Conservation (phyloP, 2,888 invertebrate genomes). For the Chorisops tibialis region DNA sequence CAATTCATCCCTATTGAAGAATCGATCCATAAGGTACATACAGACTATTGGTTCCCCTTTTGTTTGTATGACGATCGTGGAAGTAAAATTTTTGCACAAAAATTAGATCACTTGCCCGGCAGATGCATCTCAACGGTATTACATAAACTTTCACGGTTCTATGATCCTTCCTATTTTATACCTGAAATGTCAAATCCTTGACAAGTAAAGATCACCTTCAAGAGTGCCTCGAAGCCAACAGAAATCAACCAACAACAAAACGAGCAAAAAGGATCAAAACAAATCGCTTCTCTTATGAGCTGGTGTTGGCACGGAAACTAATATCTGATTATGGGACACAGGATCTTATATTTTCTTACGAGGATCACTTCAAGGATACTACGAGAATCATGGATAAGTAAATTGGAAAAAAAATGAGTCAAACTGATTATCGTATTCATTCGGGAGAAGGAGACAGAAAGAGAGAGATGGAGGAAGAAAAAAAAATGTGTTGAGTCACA, state of each 20-base stretch:
- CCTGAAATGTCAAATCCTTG: slow-evolving; percentile 11
- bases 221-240: too few relatives aligned
- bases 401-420: not conserved
- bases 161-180: not conserved
- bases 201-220: slow-evolving; percentile 19
- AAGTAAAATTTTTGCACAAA: slow-evolving; percentile 8
- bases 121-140: not conserved
- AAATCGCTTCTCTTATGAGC: slow-evolving; percentile 5
- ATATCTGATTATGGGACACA: slow-evolving; percentile 21
- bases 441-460: too few relatives aligned
- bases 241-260: too few relatives aligned
- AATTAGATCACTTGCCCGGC: slow-evolving; percentile 21
- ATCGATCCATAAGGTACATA: too few relatives aligned
- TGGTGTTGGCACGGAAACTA: slow-evolving; percentile 25
- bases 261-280: slow-evolving; percentile 18
- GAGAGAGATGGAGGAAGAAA: too few relatives aligned
- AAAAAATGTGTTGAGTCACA: slow-evolving; percentile 18
- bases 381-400: not conserved
- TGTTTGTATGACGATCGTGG: not conserved
- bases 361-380: not conserved
- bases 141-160: not conserved
- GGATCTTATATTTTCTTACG: not conserved
- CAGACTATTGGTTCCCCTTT: too few relatives aligned
- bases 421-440: too few relatives aligned
- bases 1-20: too few relatives aligned